phyloP scores from a whole-genome alignment of 2,797 vertebrate species.

The Adrianichthys oophorus region DNA sequence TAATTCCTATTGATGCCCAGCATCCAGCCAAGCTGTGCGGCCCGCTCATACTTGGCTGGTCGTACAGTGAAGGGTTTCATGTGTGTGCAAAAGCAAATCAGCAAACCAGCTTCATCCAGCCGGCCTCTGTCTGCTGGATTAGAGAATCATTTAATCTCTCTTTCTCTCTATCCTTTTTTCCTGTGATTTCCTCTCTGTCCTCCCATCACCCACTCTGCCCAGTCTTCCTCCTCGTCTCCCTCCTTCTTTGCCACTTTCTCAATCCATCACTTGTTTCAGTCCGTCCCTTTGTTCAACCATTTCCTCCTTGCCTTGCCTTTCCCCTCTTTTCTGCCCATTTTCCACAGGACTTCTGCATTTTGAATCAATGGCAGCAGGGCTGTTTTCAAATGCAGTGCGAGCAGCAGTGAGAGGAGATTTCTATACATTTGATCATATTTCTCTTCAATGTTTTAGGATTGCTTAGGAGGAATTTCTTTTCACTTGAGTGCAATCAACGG shows the following conservation, averaged over 20 bases:
- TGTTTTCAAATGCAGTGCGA: conserved; percentile 46
- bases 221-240: conserved; percentile 22
- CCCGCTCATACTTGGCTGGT: conserved; percentile 8
- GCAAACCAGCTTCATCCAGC: conserved; percentile 41
- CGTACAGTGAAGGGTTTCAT: conserved; percentile 34
- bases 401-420: conserved; percentile 24
- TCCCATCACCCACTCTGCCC: conserved; percentile 47
- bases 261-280: conserved; percentile 50
- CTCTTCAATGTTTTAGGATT: conserved; percentile 31
- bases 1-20: conserved; percentile 29
- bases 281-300: conserved; percentile 49
- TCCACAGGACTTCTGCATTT: conserved; percentile 39
- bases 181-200: conserved; percentile 45
- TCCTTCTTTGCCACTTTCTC: conserved; percentile 49
- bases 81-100: conserved; percentile 44
- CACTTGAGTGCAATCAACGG: too few relatives aligned
- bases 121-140: conserved; percentile 62
- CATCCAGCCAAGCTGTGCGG: conserved; percentile 21
- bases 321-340: conserved; percentile 32
- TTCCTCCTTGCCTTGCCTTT: conserved; percentile 29
- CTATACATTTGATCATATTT: conserved; percentile 31
- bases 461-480: conserved; percentile 35
- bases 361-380: conserved; percentile 35
- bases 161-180: conserved; percentile 27
- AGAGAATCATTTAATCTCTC: conserved; percentile 65